Conservation (phyloP, 2,888 invertebrate genomes). For the Autographa pulchrina region DNA sequence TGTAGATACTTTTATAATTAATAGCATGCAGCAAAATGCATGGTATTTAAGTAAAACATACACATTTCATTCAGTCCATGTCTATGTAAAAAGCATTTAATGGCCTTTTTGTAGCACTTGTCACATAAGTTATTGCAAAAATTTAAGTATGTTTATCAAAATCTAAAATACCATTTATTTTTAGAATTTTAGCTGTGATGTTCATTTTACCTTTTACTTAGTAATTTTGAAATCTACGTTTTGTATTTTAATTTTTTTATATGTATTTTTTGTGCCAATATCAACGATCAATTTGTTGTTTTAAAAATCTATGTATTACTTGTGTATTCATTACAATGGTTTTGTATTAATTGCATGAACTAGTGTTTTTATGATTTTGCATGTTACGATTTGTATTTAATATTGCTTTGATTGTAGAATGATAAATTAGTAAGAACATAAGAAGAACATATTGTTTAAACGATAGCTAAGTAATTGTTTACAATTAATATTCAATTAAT, state of each 20-base stretch:
- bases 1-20: background rate
- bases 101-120: constrained; percentile 23
- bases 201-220: constrained; percentile 57
- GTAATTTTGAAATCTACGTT: constrained; percentile 44
- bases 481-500: background rate
- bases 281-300: constrained; percentile 34
- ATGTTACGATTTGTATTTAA: constrained; percentile 12
- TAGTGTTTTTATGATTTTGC: constrained; percentile 19
- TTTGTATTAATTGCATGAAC: constrained; percentile 3
- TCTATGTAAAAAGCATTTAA: constrained; percentile 34
- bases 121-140: constrained; percentile 10
- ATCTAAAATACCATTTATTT: constrained; percentile 14
- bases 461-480: background rate
- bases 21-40: background rate
- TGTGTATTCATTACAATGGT: background rate
- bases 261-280: constrained; percentile 56
- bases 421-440: background rate
- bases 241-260: constrained; percentile 33
- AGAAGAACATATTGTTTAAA: background rate
- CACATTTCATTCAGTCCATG: constrained; percentile 20
- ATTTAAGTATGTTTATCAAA: constrained; percentile 8
- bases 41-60: background rate
- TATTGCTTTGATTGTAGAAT: constrained; percentile 7
- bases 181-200: constrained; percentile 66
- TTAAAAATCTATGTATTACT: constrained; percentile 5